Evolutionary conservation across 2,888 invertebrate species (phyloP).

Genomic region (Germaria angustata): DNA sequence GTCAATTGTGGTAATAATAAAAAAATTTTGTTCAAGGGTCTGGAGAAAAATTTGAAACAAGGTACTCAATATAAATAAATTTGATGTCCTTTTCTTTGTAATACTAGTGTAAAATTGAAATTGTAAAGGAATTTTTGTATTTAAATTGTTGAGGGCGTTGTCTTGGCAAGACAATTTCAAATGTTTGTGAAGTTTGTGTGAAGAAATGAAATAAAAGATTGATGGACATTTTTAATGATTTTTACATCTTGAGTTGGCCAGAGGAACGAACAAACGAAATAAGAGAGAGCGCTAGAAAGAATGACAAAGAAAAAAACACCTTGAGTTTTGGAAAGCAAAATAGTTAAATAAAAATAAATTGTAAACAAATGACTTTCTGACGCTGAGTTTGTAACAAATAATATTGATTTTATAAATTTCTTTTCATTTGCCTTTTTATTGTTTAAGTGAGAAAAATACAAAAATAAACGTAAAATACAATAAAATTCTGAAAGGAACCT

Average conservation of each 20-base stretch:
- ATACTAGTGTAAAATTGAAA: background rate
- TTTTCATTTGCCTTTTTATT: conserved; percentile 38
- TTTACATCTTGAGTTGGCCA: conserved; percentile 30
- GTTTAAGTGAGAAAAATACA: background rate
- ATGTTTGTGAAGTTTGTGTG: conserved; percentile 15
- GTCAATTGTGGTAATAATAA: conserved; percentile 36
- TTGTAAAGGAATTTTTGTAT: background rate
- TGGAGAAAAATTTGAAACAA: background rate
- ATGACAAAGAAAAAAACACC: conserved; percentile 23
- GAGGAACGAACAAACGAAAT: background rate
- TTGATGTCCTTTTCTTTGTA: conserved; percentile 14
- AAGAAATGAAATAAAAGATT: conserved; percentile 50
- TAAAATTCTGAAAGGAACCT: conserved; percentile 37
- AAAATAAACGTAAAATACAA: conserved; percentile 11
- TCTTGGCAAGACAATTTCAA: conserved; percentile 31
- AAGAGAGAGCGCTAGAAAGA: background rate
- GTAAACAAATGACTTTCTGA: conserved; percentile 62
- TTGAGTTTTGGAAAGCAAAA: conserved; percentile 14
- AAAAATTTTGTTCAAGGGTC: background rate
- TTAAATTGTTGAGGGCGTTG: conserved; percentile 42
- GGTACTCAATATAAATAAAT: conserved; percentile 11
- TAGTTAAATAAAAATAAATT: conserved; percentile 38
- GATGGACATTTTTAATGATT: conserved; percentile 55
- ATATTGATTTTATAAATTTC: conserved; percentile 50
- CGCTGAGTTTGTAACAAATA: conserved; percentile 4